A percentile compares a stretch with the other conserved stretches of the same genome.
Conservation (phyloP, 2,888 invertebrate species). For the Dugesia japonica region DNA sequence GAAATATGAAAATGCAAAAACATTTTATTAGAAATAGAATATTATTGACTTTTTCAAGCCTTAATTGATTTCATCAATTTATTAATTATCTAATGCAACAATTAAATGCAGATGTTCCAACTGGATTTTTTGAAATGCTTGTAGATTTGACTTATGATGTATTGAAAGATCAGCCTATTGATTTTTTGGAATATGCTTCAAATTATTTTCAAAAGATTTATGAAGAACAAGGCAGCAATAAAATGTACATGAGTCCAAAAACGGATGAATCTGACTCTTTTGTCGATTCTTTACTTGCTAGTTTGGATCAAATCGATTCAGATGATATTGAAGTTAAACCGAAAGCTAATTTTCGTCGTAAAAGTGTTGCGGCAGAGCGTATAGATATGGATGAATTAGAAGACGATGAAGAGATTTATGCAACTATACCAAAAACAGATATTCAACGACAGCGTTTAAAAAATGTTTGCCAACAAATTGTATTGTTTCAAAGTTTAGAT, state of each 20-base stretch:
- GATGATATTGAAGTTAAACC: neutral
- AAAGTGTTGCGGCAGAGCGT: neutral
- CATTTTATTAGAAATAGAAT: too few species aligned
- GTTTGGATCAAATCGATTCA: neutral
- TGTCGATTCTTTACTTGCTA: neutral
- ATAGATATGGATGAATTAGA: neutral
- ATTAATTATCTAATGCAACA: neutral
- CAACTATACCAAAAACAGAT: neutral
- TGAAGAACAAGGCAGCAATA: neutral
- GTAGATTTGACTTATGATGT: neutral
- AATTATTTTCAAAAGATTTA: neutral
- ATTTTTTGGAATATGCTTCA: neutral
- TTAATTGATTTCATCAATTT: neutral
- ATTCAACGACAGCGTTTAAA: neutral
- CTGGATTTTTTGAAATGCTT: neutral
- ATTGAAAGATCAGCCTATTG: neutral
- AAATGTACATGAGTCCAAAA: neutral
- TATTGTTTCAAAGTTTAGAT: slow-evolving; percentile 45
- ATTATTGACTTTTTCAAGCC: too few species aligned
- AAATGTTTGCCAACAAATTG: slow-evolving; percentile 37
- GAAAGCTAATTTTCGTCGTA: neutral
- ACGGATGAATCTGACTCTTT: neutral
- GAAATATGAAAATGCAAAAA: too few species aligned
- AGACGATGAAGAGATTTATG: neutral
- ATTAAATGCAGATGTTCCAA: slow-evolving; percentile 4